Conservation (phyloP, 35 echinoderm and acorn worm species). For the Apostichopus californicus region DNA sequence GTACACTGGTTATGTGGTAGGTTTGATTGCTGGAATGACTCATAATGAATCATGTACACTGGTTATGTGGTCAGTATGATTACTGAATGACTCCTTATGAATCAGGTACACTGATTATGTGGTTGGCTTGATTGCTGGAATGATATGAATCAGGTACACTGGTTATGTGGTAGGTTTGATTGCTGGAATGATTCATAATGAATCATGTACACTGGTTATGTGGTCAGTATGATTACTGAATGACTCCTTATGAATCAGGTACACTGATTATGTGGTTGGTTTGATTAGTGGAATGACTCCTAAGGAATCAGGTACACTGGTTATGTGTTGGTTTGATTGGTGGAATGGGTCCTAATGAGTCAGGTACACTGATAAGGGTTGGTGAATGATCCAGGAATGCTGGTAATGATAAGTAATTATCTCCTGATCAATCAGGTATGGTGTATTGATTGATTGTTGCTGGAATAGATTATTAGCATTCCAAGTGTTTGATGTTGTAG, state of each 20-base stretch:
- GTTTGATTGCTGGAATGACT: background rate
- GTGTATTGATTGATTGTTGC: background rate
- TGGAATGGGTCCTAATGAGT: slow-evolving; percentile 19
- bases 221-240: background rate
- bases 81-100: slow-evolving; percentile 39
- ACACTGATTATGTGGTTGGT: no score
- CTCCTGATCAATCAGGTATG: background rate
- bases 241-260: background rate
- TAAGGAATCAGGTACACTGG: slow-evolving; percentile 1
- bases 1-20: background rate
- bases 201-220: background rate
- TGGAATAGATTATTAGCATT: no score
- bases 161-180: no score
- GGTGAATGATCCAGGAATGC: no score
- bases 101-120: no score
- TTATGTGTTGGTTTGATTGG: background rate
- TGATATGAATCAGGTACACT: no score
- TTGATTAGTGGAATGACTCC: slow-evolving; percentile 12
- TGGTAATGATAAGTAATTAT: no score
- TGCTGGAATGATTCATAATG: no score
- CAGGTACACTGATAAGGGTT: background rate
- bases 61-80: background rate
- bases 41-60: slow-evolving; percentile 10
- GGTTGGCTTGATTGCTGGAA: no score
- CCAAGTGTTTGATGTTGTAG: no score